Evolutionary conservation across 2,113 vertebrate species (phyloP).

Genomic region (Xenopus laevis): DNA sequence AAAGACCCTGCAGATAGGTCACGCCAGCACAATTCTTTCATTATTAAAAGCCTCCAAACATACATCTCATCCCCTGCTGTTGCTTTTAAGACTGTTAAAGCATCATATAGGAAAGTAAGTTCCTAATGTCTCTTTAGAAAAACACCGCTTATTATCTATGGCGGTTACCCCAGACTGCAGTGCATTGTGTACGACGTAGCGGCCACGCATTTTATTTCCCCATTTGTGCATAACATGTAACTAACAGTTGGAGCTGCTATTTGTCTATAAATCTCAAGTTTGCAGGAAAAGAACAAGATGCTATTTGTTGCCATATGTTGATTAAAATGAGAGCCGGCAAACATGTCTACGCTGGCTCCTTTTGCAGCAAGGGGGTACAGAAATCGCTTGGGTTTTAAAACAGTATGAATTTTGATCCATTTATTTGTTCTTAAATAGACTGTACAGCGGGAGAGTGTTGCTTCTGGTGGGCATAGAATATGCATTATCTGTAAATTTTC

Average conservation of each 20-base stretch:
- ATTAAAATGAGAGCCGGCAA: background rate
- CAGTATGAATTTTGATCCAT: too few species aligned
- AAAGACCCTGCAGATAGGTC: background rate
- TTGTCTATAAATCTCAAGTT: background rate
- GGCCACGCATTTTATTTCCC: background rate
- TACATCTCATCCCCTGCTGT: slow-evolving; percentile 4
- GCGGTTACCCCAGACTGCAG: background rate
- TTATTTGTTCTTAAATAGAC: too few species aligned
- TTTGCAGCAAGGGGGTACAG: background rate
- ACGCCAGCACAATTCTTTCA: background rate
- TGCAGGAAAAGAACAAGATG: background rate
- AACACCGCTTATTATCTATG: background rate
- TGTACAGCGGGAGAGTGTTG: too few species aligned
- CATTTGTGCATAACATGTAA: background rate
- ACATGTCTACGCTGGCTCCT: background rate
- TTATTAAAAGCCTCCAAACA: slow-evolving; percentile 19
- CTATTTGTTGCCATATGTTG: background rate
- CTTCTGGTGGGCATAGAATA: too few species aligned
- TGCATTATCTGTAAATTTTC: too few species aligned
- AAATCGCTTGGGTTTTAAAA: too few species aligned
- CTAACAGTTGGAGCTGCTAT: background rate
- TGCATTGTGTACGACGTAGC: background rate
- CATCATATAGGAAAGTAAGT: background rate
- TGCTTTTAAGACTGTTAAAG: slow-evolving; percentile 27
- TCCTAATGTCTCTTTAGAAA: slow-evolving; percentile 27